Evolutionary conservation across 2,797 vertebrate genomes (phyloP).

Genomic region (Peromyscus melanophrys): DNA sequence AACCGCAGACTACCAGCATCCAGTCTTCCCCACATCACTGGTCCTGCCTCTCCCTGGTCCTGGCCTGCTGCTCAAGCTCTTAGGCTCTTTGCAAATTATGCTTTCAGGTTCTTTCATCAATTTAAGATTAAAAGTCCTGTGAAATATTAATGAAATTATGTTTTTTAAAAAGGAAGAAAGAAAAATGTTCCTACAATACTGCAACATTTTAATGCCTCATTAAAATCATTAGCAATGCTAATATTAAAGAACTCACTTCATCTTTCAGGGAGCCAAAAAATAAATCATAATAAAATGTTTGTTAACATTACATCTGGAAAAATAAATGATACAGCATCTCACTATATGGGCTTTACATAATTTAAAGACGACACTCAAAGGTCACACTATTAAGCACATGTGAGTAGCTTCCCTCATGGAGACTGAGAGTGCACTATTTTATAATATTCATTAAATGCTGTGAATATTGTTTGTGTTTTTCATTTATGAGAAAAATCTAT

Average conservation of each 20-base stretch:
- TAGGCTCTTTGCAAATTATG: slow-evolving; percentile 88
- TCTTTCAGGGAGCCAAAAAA: slow-evolving; percentile 91
- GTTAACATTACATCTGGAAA: slow-evolving; percentile 89
- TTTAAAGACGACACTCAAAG: slow-evolving; percentile 86
- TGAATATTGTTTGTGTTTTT: slow-evolving; percentile 89
- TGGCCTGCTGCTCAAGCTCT: slow-evolving; percentile 85
- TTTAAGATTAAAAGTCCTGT: slow-evolving; percentile 90
- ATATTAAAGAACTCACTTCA: slow-evolving; percentile 92
- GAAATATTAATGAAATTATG: slow-evolving; percentile 93
- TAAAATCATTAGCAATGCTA: slow-evolving; percentile 94
- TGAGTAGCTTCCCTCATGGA: slow-evolving; percentile 83
- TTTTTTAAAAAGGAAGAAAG: slow-evolving; percentile 87
- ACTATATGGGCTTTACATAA: slow-evolving; percentile 85
- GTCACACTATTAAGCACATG: slow-evolving; percentile 85
- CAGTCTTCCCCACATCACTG: slow-evolving; percentile 70
- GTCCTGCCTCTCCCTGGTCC: slow-evolving; percentile 79
- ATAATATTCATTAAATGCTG: slow-evolving; percentile 89
- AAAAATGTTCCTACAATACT: slow-evolving; percentile 92
- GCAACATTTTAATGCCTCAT: slow-evolving; percentile 94
- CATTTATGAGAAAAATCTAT: slow-evolving; percentile 91
- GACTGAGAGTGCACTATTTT: slow-evolving; percentile 85
- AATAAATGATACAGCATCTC: slow-evolving; percentile 90
- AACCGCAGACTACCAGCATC: slow-evolving; percentile 73
- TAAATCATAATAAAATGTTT: slow-evolving; percentile 94
- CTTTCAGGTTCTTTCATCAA: slow-evolving; percentile 90